Percentiles rank a stretch among this genome's conserved stretches.
These are phyloP conservation scores for Edolisoma coerulescens DNA, from an alignment of 2,113 vertebrate species.

Conservation along the genomic window DNA sequence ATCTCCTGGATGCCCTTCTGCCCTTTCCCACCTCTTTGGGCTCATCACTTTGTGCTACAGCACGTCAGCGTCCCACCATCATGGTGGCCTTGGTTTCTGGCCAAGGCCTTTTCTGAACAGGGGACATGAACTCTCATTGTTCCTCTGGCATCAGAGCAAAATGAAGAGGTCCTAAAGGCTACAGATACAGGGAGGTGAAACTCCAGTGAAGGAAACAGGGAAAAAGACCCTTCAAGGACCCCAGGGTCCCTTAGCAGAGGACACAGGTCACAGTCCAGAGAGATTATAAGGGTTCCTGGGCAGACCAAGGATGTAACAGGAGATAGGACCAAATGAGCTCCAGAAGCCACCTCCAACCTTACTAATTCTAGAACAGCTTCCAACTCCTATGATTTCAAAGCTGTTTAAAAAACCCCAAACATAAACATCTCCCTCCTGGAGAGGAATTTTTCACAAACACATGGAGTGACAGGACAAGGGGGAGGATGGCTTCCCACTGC, in stretches of 20 bases:
- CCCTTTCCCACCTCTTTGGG: not conserved
- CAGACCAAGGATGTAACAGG: not conserved
- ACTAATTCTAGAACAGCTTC: not conserved
- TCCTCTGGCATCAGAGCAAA: not conserved
- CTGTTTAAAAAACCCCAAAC: not conserved
- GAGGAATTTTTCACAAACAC: not conserved
- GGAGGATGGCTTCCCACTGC: not conserved
- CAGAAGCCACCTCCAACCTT: not conserved
- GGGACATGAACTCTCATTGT: not conserved
- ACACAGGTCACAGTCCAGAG: not conserved
- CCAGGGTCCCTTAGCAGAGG: not conserved
- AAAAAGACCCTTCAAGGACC: not conserved
- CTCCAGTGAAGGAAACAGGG: not conserved
- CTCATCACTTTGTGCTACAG: not conserved
- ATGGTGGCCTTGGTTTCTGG: not conserved
- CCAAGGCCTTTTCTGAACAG: not conserved
- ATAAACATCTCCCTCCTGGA: not conserved
- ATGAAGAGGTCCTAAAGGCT: not conserved
- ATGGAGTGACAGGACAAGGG: rapidly evolving
- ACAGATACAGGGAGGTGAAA: not conserved
- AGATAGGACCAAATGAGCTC: not conserved
- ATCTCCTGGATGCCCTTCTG: not conserved
- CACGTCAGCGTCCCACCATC: rapidly evolving
- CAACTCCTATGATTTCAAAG: not conserved
- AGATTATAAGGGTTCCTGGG: no score